phyloP scores from a whole-genome alignment of 1,140 invertebrate species.

The Sipha flava region DNA sequence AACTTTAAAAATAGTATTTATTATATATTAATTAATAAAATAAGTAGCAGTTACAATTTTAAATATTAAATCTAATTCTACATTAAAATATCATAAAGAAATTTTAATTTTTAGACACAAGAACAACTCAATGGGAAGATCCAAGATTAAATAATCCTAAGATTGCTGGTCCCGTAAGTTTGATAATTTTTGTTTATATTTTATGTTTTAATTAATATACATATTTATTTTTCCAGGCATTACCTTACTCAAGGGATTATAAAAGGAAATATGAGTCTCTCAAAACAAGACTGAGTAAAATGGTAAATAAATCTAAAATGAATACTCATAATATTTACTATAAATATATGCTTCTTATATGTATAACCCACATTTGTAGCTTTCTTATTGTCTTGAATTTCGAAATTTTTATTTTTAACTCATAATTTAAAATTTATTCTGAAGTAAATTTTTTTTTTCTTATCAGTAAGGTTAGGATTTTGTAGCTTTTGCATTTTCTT shows the following conservation, averaged over 20 bases:
- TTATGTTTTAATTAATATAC: not conserved
- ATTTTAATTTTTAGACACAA: conserved; percentile 74
- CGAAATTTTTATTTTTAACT: not conserved
- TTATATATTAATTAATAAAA: too few relatives aligned
- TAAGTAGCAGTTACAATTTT: too few relatives aligned
- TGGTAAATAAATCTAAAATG: conserved; percentile 56
- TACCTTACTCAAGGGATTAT: conserved; percentile 96
- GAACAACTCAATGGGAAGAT: conserved; percentile 98
- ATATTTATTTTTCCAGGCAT: conserved; percentile 52
- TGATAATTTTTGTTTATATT: not conserved
- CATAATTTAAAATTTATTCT: not conserved
- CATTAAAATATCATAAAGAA: too few relatives aligned
- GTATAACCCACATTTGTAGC: too few relatives aligned
- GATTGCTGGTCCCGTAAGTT: conserved; percentile 82
- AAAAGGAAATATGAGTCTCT: conserved; percentile 98
- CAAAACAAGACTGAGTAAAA: conserved; percentile 89
- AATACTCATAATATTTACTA: not conserved
- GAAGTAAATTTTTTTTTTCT: not conserved
- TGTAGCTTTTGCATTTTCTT: too few relatives aligned
- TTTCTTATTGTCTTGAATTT: too few relatives aligned
- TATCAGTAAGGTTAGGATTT: not conserved
- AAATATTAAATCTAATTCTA: too few relatives aligned
- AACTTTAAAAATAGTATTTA: too few relatives aligned
- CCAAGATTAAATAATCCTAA: conserved; percentile 90
- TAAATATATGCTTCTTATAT: not conserved